Percentiles rank a stretch among this genome's conserved stretches.
phyloP scores from a whole-genome alignment of 2,113 vertebrate species.

The Antechinus stuartii region DNA sequence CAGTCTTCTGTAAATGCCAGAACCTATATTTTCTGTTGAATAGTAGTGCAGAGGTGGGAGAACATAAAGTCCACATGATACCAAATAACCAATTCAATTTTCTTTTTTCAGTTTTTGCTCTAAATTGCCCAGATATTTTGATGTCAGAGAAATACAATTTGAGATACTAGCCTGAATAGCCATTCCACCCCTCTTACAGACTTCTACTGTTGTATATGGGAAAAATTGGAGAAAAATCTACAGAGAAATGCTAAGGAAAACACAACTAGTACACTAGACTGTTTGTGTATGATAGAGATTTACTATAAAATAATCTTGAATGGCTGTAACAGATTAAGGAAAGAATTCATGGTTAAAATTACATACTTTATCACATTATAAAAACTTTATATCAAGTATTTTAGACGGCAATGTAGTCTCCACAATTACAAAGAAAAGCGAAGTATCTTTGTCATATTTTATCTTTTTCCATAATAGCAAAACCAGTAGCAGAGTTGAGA shows the following conservation, averaged over 20 bases:
- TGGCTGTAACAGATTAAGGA: neutral
- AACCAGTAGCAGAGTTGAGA: neutral
- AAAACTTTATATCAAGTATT: constrained; percentile 39
- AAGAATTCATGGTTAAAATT: too few species aligned
- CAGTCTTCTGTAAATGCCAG: neutral
- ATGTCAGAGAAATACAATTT: neutral
- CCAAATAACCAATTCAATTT: neutral
- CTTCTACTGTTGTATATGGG: neutral
- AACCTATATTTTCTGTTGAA: neutral
- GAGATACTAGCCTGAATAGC: neutral
- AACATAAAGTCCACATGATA: neutral
- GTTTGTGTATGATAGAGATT: neutral
- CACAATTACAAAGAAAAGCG: neutral
- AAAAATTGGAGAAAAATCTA: neutral
- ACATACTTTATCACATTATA: neutral
- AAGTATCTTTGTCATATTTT: neutral
- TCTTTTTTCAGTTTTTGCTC: neutral
- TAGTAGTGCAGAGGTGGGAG: neutral
- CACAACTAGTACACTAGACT: neutral
- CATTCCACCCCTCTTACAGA: neutral
- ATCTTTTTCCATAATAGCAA: neutral
- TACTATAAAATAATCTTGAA: neutral
- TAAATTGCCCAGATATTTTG: constrained; percentile 28
- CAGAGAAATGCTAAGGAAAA: neutral
- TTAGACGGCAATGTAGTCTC: constrained; percentile 1